Percentiles rank a stretch among this genome's conserved stretches.
phyloP scores from a whole-genome alignment of 1,140 invertebrate species.

The Aphelinus atriplicis region DNA sequence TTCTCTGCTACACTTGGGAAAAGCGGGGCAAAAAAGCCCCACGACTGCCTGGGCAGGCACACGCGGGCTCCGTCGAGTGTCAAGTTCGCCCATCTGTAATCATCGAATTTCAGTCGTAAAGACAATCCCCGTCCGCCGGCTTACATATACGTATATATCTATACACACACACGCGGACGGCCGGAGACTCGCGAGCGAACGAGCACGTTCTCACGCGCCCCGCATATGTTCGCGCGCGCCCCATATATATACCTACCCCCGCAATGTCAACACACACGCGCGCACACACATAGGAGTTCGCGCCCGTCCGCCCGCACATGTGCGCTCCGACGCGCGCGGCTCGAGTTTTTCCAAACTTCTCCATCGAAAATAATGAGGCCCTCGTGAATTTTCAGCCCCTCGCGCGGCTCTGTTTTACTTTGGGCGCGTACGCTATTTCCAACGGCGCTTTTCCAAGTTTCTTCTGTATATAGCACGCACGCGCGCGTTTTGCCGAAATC shows the following conservation, averaged over 20 bases:
- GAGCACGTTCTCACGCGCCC: not conserved
- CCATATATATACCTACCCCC: not conserved
- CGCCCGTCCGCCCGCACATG: not conserved
- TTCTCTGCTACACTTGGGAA: conserved; percentile 1
- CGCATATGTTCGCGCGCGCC: not conserved
- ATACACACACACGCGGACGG: no score
- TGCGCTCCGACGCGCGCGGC: not conserved
- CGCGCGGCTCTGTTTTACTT: no score
- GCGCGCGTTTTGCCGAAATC: no score
- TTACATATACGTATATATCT: no score
- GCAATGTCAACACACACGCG: conserved; percentile 3
- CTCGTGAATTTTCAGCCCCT: no score
- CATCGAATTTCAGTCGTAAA: conserved; percentile 38
- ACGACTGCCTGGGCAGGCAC: no score
- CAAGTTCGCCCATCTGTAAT: conserved; percentile 39
- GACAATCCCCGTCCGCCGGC: conserved; percentile 5
- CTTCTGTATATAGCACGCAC: no score
- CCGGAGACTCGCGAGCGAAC: not conserved
- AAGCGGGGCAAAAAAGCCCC: conserved; percentile 13
- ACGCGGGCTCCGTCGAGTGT: conserved; percentile 14
- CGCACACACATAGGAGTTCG: not conserved
- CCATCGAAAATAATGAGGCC: no score
- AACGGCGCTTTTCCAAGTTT: no score
- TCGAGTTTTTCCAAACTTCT: not conserved
- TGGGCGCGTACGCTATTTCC: no score